phyloP scores from a whole-genome alignment of 2,888 invertebrate genomes.

The Cyclophora punctaria region DNA sequence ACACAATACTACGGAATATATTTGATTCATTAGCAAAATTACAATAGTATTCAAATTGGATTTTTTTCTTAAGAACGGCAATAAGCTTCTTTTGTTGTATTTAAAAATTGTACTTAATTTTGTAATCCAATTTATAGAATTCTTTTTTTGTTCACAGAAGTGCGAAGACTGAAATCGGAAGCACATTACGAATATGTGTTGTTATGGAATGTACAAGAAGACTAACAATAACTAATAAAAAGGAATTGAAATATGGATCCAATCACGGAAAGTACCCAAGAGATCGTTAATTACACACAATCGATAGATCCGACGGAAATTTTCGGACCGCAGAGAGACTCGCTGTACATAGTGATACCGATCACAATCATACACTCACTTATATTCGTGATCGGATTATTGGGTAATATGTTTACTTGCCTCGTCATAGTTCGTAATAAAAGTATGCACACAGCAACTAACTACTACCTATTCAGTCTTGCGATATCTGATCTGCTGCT shows the following conservation, averaged over 20 bases:
- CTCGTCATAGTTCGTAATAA: conserved; percentile 87
- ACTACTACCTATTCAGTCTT: conserved; percentile 88
- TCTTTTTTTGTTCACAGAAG: conserved; percentile 6
- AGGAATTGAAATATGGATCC: conserved; percentile 1
- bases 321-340: conserved; percentile 69
- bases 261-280: conserved; percentile 12
- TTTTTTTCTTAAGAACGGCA: too few relatives aligned
- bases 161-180: conserved; percentile 1
- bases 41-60: too few relatives aligned
- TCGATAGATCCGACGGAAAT: conserved; percentile 42
- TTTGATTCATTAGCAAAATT: too few relatives aligned
- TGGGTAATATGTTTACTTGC: conserved; percentile 90
- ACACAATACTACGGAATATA: too few relatives aligned
- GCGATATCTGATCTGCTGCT: conserved; percentile 88
- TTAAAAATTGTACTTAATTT: too few relatives aligned
- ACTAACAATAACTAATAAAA: too few relatives aligned
- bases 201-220: not conserved
- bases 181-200: not conserved
- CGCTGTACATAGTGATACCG: conserved; percentile 79
- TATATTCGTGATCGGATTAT: conserved; percentile 86
- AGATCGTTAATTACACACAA: conserved; percentile 18
- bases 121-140: not conserved
- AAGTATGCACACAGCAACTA: conserved; percentile 88
- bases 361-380: conserved; percentile 83
- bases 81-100: too few relatives aligned